Evolutionary conservation across 2,888 invertebrate genomes (phyloP), one percentile per base, ranked within the genome.

Genomic region (Gari tellinella): DNA sequence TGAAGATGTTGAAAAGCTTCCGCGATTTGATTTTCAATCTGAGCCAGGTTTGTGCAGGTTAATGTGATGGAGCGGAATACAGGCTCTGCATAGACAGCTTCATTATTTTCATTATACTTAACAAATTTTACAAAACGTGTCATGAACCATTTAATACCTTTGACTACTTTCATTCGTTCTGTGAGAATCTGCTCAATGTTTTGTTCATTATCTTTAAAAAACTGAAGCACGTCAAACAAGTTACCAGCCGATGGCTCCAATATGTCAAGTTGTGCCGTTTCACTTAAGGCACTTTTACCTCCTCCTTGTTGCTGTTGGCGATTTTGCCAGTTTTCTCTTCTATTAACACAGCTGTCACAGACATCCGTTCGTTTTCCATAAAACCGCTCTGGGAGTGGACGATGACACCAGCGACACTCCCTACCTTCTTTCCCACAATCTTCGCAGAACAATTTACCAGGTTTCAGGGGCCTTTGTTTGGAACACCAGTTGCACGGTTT

Each of bases 101-200:
- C 72, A 52, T 77, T 75, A 60, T 65, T 72, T 10, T 31, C 5
- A 31, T 31, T 10, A 31, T 31, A 31, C 31, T 31, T 31, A 31
- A 31, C 31, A 43, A n/a, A 43, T 10, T 31, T 31, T 7, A 77
- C 53, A 62, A 55, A 69, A n/a, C 72, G 43, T 21, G 72, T 72
- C 23, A 72, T 52, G 48, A 72, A 69, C 72, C 72, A 77, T 77
- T 72, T 72, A 38, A 77, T 62, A 68, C 65, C 68, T 69, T 58
- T 68, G 17, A 58, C 56, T 10, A n/a, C 3, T 41, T 26, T 1
- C 12, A 58, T 17, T 40, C 66, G 8, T 1, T 45, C 25, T 14
- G 3, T 43, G 43, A 57, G 31, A 45, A 60, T 49, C 10, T 56
- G 19, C 48, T 31, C 31, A 31, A 31, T 31, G 31, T 31, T 10